These are phyloP conservation scores for Gymnorhina tibicen DNA, from an alignment of 2,113 vertebrate species.

Conservation along the genomic window DNA sequence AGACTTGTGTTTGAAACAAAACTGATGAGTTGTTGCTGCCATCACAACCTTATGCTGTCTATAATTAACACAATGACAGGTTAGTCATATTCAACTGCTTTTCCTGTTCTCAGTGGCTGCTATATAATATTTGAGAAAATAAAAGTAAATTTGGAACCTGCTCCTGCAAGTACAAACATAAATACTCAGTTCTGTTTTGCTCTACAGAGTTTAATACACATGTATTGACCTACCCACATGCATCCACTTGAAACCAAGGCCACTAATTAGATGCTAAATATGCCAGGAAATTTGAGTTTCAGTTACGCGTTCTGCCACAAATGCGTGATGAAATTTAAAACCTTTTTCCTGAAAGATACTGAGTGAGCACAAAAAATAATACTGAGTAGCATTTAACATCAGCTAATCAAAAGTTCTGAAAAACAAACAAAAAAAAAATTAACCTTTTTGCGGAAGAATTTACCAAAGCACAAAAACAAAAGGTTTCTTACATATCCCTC, in stretches of 20 bases:
- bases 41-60: neutral
- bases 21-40: neutral
- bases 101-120: neutral
- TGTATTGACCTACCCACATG: neutral
- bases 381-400: neutral
- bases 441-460: neutral
- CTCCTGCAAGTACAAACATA: neutral
- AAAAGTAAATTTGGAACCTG: neutral
- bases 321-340: neutral
- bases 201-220: neutral
- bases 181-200: neutral
- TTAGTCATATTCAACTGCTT: neutral
- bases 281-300: neutral
- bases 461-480: neutral
- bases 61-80: neutral
- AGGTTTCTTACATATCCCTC: neutral
- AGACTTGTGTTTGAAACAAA: neutral
- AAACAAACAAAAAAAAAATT: neutral
- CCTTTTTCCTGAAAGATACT: neutral
- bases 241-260: neutral
- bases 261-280: constrained; percentile 4
- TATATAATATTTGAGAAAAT: neutral
- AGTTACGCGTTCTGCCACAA: neutral
- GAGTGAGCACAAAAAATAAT: neutral
- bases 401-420: neutral